A percentile compares a stretch with the other conserved stretches of the same genome.
These are phyloP conservation scores for Tetramorium alpestre DNA, from an alignment of 1,140 invertebrate genomes.

Conservation along the genomic window DNA sequence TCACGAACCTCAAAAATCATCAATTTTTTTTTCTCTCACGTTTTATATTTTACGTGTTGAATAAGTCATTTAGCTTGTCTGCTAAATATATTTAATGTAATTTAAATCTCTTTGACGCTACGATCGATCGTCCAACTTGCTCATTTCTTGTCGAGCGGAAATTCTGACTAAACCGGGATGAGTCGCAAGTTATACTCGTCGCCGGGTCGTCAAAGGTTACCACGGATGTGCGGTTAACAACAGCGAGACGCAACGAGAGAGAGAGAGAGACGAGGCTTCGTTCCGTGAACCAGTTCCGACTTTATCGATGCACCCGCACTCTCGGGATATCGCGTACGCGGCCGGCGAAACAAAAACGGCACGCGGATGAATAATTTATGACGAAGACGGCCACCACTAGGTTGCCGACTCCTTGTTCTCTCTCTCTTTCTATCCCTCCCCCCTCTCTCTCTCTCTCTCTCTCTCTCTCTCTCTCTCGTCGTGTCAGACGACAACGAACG, in stretches of 20 bases:
- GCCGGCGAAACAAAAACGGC: conserved; percentile 51
- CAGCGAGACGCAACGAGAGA: conserved; percentile 47
- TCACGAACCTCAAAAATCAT: too few species aligned
- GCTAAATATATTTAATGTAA: background rate
- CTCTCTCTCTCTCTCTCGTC: background rate
- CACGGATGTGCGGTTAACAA: conserved; percentile 49
- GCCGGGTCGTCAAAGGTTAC: conserved; percentile 47
- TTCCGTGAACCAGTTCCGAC: conserved; percentile 58
- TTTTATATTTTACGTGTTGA: background rate
- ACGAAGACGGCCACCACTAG: conserved; percentile 37
- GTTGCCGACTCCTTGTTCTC: conserved; percentile 25
- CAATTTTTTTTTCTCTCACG: too few species aligned
- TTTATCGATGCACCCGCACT: conserved; percentile 59
- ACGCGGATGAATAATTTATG: conserved; percentile 60
- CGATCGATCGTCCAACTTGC: background rate
- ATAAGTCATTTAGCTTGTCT: background rate
- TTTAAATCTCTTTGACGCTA: background rate
- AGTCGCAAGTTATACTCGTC: background rate
- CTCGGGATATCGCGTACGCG: conserved; percentile 57
- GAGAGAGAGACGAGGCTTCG: conserved; percentile 29
- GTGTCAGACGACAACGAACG: conserved; percentile 47
- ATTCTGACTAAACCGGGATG: background rate
- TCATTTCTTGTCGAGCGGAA: conserved; percentile 13
- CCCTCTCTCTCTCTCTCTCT: background rate
- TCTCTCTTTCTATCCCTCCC: background rate